Evolutionary conservation across 2,888 invertebrate genomes (phyloP), one percentile per base, ranked within the genome.

Genomic region (Glyphotaelius pellucidus): DNA sequence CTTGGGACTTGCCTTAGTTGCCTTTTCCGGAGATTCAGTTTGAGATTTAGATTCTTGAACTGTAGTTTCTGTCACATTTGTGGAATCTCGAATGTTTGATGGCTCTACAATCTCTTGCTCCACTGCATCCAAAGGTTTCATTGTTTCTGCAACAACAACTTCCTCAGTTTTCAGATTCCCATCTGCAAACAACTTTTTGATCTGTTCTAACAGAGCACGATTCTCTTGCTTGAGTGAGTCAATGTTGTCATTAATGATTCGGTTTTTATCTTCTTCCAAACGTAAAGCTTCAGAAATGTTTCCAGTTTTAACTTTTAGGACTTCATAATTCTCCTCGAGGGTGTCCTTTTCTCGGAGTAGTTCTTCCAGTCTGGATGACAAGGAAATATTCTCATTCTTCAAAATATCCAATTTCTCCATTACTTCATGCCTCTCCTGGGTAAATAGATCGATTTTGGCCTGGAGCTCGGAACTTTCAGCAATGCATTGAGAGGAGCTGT

Each of bases 361-460:
- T 93, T 96, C 96, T 88, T 95, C 95, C 86, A 97, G 95, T 94
- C 96, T 95, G 90, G 95, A 94, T 81, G 95, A 95, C 88, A 97
- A 95, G 67, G 96, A 95, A 92, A 96, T 96, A 94, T 97, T 97
- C 95, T 97, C 97, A 15, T 95, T 94, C 92, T 95, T 96, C n/a
- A 97, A 95, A 93, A 95, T 96, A 94, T 96, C 97, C 96, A 97
- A 96, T 95, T 97, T 97, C 93, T 97, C 97, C 95, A 97, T 96
- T 1, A 97, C 97, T 95, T 97, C 97, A 93, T 97, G 96, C 80
- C 97, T 96, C 95, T 98, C 98, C 93, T 96, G 96, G 0, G 97
- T 97, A 93, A 97, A 97, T 47, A 97, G 95, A 94, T 98, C 97
- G 92, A 98, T 97, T 95, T 97, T 97, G 93, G 96, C 96, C 93